Evolutionary conservation across 2,113 vertebrate genomes (phyloP).

Genomic region (Spilogale gracilis): DNA sequence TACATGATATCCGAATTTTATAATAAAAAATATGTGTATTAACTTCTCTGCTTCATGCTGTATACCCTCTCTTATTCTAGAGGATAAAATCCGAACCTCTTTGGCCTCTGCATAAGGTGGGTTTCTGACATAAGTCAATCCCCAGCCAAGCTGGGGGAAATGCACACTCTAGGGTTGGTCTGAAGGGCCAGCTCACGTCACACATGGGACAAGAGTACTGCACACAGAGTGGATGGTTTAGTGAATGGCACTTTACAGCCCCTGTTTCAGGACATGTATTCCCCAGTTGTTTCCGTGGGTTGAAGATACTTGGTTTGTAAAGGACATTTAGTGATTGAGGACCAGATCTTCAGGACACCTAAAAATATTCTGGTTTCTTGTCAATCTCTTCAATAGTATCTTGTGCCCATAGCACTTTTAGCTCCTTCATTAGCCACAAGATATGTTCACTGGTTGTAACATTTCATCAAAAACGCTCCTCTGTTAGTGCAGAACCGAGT

Average conservation of each 20-base stretch:
- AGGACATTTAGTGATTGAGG: background rate
- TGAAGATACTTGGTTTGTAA: background rate
- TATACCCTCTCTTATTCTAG: fast-evolving
- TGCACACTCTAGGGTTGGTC: no score
- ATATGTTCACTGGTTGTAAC: background rate
- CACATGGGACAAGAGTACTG: no score
- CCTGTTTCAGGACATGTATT: no score
- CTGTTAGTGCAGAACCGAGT: background rate
- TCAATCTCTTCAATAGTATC: background rate
- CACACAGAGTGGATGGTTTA: background rate
- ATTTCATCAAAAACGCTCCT: background rate
- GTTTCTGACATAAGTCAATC: no score
- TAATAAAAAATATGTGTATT: background rate
- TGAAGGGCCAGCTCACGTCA: background rate
- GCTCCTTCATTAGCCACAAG: background rate
- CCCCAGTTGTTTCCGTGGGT: fast-evolving
- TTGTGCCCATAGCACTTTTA: background rate
- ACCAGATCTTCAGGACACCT: background rate
- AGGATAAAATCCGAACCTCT: fast-evolving
- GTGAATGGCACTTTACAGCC: background rate
- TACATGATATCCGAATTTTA: no score
- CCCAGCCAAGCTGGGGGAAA: background rate
- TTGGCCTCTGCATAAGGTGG: background rate
- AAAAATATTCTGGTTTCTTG: background rate
- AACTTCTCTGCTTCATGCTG: no score